Conservation (phyloP, 2,113 vertebrate species). For the Phaethornis superciliosus region DNA sequence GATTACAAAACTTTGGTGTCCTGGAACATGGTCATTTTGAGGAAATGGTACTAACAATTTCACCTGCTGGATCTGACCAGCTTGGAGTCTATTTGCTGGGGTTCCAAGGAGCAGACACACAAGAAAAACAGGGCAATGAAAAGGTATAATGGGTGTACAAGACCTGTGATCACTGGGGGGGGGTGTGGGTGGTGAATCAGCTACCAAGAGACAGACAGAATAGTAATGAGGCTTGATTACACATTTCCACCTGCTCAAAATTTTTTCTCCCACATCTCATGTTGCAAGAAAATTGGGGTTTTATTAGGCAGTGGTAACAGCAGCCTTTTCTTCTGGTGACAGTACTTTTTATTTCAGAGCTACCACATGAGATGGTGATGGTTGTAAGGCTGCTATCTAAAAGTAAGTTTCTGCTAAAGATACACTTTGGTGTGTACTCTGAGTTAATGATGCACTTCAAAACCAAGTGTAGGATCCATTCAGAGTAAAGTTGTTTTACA, state of each 20-base stretch:
- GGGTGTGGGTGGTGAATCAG: neutral
- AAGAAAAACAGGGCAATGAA: neutral
- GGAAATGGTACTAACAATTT: neutral
- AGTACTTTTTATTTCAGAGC: neutral
- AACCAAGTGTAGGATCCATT: neutral
- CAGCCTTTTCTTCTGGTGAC: neutral
- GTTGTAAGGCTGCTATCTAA: neutral
- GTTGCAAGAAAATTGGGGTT: neutral
- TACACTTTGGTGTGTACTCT: neutral
- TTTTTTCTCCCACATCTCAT: neutral
- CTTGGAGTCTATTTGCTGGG: neutral
- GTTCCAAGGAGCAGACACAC: neutral
- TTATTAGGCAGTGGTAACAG: neutral
- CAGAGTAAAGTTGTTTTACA: neutral
- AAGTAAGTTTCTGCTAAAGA: neutral
- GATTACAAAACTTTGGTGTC: neutral
- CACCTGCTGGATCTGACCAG: neutral
- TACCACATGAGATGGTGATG: neutral
- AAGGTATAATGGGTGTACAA: rapidly evolving
- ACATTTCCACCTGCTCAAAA: neutral
- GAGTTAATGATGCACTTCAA: neutral
- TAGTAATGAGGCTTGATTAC: neutral
- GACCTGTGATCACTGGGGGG: neutral
- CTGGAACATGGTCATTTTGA: neutral
- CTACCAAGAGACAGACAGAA: neutral